Conservation (phyloP, 2,797 vertebrate genomes). For the Choloepus didactylus region DNA sequence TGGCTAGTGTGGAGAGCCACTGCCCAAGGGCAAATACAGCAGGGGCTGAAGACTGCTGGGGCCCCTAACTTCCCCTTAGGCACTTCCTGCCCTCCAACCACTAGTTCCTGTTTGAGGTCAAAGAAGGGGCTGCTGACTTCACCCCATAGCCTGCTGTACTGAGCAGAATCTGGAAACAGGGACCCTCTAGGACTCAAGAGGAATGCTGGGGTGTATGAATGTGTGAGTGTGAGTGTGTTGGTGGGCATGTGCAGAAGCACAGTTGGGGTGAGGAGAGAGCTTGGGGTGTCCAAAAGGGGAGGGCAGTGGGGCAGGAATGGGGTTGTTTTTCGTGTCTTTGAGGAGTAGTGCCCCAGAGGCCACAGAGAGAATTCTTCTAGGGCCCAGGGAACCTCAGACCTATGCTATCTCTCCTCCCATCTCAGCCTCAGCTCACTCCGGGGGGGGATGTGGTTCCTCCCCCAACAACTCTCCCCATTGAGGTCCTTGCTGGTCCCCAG, state of each 20-base stretch:
- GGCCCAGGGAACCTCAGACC: background rate
- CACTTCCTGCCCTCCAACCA: conserved; percentile 74
- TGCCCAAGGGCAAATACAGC: background rate
- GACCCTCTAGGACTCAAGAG: background rate
- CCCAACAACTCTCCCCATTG: fast-evolving
- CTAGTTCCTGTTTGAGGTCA: conserved; percentile 78
- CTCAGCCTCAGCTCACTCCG: background rate
- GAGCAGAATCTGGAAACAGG: background rate
- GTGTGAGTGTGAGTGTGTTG: fast-evolving
- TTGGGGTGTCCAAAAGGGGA: background rate
- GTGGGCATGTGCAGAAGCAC: background rate
- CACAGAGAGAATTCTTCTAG: background rate
- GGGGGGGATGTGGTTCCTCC: background rate
- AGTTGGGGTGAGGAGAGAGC: background rate
- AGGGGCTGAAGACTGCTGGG: background rate
- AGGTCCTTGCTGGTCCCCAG: background rate
- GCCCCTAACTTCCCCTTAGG: conserved; percentile 69
- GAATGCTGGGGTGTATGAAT: background rate
- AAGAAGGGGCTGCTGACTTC: background rate
- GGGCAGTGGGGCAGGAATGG: background rate
- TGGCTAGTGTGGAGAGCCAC: background rate
- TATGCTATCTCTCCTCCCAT: background rate
- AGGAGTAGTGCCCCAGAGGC: background rate
- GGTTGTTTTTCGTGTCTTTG: background rate
- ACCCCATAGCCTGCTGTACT: background rate